Evolutionary conservation across 2,797 vertebrate species (phyloP), one percentile per base, ranked within the genome.

Genomic region (Rousettus madagascariensis): DNA sequence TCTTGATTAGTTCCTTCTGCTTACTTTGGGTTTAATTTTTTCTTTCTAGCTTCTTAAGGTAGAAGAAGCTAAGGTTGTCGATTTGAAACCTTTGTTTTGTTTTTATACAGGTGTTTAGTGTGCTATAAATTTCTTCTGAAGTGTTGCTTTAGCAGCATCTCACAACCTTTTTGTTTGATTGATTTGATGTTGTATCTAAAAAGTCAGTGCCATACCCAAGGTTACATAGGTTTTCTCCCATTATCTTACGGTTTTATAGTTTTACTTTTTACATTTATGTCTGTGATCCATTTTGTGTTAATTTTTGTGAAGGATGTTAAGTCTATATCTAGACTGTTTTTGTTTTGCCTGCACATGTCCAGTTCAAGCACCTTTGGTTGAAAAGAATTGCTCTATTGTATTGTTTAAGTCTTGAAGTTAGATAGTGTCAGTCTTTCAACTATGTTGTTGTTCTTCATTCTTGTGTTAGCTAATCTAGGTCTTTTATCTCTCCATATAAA

Each of bases 21-120:
- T 91, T 80, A 46, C 57, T 87, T 84, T 80, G n/a, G 22, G 12
- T 85, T 85, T 82, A 22, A 80, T 89, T 79, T 85, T 94, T 41
- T 93, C 72, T 61, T 86, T 30, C 59, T 38, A 51, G 43, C 61
- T 84, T 93, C 65, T 43, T 90, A 87, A 78, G 8, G 11, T 93
- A 19, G 36, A 83, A 19, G 36, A 83, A 74, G 3, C 33, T 86
- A 59, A 49, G 43, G 13, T 68, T n/a, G 69, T 86, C 69, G 22
- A 59, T 53, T 80, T 82, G 43, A 78, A 33, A 26, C 33, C 19
- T 75, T 69, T 26, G 30, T 77, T 86, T 12, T 75, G 5, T 77
- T 95, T 86, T 72, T 66, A 89, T 92, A 26, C 6, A 57, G 51
- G 12, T 84, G 4, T 91, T 68, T 61, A 74, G 59, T 93, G 15